Evolutionary conservation across 2,113 vertebrate species (phyloP).

Genomic region (Rhabdornis inornatus): DNA sequence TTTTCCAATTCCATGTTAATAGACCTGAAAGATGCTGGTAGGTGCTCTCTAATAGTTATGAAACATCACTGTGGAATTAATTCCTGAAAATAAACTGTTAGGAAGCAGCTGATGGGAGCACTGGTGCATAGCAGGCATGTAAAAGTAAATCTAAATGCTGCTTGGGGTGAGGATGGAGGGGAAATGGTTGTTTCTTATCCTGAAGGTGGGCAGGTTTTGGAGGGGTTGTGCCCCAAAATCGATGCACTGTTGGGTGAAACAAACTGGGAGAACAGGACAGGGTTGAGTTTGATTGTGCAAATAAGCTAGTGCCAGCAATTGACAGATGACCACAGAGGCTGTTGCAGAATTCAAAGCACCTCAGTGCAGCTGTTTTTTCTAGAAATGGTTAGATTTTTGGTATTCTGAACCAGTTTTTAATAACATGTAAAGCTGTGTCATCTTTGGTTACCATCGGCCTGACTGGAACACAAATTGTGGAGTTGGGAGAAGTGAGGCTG

Average conservation of each 20-base stretch:
- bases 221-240: background rate
- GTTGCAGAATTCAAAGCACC: background rate
- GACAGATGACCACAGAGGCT: background rate
- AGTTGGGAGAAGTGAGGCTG: background rate
- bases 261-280: background rate
- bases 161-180: background rate
- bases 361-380: background rate
- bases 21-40: background rate
- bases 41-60: background rate
- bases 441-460: background rate
- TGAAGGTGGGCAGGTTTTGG: background rate
- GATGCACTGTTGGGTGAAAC: background rate
- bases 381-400: background rate
- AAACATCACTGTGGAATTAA: background rate
- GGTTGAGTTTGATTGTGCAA: background rate
- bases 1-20: background rate
- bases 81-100: background rate
- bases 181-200: background rate
- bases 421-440: fast-evolving
- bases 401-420: background rate
- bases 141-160: background rate
- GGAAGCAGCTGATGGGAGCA: background rate
- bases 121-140: background rate
- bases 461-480: background rate
- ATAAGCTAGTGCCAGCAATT: background rate